These are phyloP conservation scores for Oxyteleia sp. DNA, from an alignment of 2,888 invertebrate species.

Conservation along the genomic window DNA sequence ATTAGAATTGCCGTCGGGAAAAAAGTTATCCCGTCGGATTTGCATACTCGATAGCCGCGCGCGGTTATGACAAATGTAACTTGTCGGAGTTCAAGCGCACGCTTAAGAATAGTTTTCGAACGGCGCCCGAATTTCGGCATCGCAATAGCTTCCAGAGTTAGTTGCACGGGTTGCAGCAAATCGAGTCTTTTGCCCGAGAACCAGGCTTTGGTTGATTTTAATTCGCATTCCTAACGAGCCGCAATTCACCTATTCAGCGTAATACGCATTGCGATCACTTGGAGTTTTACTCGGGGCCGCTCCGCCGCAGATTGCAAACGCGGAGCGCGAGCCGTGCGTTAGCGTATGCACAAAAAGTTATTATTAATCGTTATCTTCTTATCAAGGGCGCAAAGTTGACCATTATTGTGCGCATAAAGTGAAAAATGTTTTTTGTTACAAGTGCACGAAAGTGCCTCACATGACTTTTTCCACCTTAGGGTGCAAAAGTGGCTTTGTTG, in stretches of 20 bases:
- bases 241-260: conserved; percentile 55
- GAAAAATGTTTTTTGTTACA: no score
- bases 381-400: no score
- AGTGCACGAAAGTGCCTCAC: no score
- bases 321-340: conserved; percentile 43
- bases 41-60: conserved; percentile 41
- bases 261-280: conserved; percentile 72
- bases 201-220: conserved; percentile 43
- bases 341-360: no score
- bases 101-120: conserved; percentile 14
- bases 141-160: neutral
- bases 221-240: conserved; percentile 57
- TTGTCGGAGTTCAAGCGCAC: conserved; percentile 19
- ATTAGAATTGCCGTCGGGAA: no score
- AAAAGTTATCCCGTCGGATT: conserved; percentile 29
- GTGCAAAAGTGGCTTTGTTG: no score
- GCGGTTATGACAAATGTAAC: conserved; percentile 43
- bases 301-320: conserved; percentile 76
- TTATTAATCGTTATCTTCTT: no score
- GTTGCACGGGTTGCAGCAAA: neutral
- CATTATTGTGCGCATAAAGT: no score
- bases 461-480: no score
- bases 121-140: neutral
- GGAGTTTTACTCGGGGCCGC: conserved; percentile 41
- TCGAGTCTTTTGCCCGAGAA: conserved; percentile 5